phyloP scores from a whole-genome alignment of 2,113 vertebrate species.

The Cisticola juncidis region DNA sequence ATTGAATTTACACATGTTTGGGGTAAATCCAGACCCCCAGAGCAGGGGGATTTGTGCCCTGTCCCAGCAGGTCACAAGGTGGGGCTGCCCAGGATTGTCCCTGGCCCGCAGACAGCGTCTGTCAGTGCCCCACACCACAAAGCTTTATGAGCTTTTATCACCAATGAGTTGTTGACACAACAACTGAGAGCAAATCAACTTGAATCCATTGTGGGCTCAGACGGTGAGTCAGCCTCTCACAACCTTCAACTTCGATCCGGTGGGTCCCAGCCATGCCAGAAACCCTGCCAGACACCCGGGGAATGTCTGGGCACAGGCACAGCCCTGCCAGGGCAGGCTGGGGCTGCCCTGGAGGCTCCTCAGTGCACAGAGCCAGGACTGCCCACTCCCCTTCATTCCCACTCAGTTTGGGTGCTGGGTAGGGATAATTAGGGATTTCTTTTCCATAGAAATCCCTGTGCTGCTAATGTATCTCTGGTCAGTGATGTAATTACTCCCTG shows the following conservation, averaged over 20 bases:
- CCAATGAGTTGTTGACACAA: slow-evolving; percentile 55
- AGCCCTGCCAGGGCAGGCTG: neutral
- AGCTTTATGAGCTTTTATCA: slow-evolving; percentile 59
- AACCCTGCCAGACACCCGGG: rapidly evolving
- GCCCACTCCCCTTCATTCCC: neutral
- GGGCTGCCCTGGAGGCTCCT: neutral
- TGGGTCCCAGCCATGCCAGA: neutral
- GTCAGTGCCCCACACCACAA: neutral
- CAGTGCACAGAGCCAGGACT: neutral
- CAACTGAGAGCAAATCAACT: slow-evolving; percentile 40
- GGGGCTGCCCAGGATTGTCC: neutral
- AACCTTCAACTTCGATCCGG: neutral
- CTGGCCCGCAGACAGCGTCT: neutral
- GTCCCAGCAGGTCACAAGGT: neutral
- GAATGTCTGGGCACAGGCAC: rapidly evolving
- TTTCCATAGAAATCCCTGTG: neutral
- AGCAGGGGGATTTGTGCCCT: neutral
- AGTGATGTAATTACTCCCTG: neutral
- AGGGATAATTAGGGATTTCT: neutral
- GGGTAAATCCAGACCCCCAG: neutral
- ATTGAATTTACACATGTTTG: too few relatives aligned
- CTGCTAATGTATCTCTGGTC: neutral
- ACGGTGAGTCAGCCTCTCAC: slow-evolving; percentile 31
- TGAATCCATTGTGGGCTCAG: slow-evolving; percentile 32
- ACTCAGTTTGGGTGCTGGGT: neutral